phyloP scores from a whole-genome alignment of 2,113 vertebrate genomes.

The Hepsetus odoe region DNA sequence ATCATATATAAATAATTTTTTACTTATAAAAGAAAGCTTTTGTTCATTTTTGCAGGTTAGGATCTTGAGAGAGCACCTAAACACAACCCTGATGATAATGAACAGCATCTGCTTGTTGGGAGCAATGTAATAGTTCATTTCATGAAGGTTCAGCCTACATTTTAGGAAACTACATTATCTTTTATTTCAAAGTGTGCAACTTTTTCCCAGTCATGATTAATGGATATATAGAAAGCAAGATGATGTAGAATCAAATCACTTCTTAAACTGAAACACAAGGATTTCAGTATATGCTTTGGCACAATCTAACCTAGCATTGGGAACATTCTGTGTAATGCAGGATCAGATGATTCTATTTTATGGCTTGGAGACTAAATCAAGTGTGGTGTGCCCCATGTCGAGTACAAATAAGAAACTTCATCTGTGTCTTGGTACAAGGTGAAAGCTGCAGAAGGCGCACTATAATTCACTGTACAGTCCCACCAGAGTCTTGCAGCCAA shows the following conservation, averaged over 20 bases:
- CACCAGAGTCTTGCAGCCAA: too few relatives aligned
- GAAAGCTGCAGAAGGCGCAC: background rate
- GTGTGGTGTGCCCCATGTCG: background rate
- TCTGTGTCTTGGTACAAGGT: too few relatives aligned
- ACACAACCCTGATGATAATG: background rate
- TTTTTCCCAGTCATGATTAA: background rate
- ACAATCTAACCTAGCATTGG: background rate
- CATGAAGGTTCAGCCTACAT: background rate
- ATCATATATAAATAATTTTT: background rate
- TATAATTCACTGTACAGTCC: background rate
- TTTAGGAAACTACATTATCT: too few relatives aligned
- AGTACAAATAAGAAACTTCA: conserved; percentile 2
- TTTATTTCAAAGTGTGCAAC: background rate
- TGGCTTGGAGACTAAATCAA: conserved; percentile 12
- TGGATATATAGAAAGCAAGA: background rate
- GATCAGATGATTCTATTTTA: conserved; percentile 5
- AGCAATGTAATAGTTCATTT: background rate
- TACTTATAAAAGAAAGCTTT: background rate
- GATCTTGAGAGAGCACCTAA: background rate
- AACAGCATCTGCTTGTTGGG: background rate
- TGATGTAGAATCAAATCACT: background rate
- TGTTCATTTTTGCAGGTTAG: background rate
- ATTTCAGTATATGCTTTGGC: background rate
- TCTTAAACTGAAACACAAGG: conserved; percentile 7
- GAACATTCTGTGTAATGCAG: conserved; percentile 15